A percentile compares a stretch with the other conserved stretches of the same genome.
Conservation (phyloP, 2,797 vertebrate genomes). For the Molossus molossus region DNA sequence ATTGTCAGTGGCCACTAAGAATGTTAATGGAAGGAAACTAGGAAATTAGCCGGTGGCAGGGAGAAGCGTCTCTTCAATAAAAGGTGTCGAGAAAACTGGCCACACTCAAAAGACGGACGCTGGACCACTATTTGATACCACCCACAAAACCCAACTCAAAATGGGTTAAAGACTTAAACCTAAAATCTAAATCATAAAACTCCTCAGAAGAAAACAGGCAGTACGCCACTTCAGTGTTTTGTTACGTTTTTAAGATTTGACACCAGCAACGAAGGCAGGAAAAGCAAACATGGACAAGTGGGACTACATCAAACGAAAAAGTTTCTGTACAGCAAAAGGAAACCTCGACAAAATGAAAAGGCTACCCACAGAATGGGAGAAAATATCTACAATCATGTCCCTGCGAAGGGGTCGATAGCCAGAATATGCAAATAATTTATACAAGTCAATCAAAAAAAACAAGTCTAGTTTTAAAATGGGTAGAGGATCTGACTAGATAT, state of each 20-base stretch:
- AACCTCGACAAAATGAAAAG: no score
- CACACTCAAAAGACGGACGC: background rate
- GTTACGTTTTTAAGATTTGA: background rate
- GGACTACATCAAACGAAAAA: no score
- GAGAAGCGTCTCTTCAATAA: background rate
- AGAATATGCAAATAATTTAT: background rate
- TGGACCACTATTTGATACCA: no score
- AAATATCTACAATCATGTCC: background rate
- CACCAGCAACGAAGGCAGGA: background rate
- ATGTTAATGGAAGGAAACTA: constrained; percentile 33
- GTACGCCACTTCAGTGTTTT: background rate
- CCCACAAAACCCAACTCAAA: background rate
- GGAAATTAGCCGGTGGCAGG: background rate
- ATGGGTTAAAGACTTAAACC: background rate
- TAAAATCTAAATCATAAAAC: background rate
- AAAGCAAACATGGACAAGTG: background rate
- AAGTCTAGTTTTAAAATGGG: background rate
- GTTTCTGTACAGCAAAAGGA: no score
- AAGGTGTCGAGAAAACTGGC: background rate
- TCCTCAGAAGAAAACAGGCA: background rate
- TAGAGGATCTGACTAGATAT: background rate
- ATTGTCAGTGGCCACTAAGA: background rate
- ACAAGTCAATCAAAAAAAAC: background rate
- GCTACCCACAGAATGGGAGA: no score
- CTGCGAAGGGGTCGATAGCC: background rate